These are phyloP conservation scores for Sitta europaea DNA, from an alignment of 2,113 vertebrate genomes.

Conservation along the genomic window DNA sequence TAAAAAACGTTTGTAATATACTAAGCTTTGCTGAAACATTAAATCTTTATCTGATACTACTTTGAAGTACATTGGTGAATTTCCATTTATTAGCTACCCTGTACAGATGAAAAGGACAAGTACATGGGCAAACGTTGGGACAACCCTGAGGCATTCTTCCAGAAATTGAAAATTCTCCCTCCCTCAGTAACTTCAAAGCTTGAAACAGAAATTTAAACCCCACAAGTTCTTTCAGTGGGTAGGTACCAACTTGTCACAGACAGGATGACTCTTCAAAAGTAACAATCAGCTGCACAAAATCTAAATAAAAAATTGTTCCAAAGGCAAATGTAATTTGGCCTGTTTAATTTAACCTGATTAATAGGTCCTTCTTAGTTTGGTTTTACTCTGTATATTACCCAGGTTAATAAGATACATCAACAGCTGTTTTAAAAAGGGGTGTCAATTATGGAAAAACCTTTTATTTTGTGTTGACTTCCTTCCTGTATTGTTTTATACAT, in stretches of 20 bases:
- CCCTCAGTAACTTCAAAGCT: neutral
- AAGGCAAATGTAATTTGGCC: neutral
- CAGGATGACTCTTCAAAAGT: neutral
- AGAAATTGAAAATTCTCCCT: neutral
- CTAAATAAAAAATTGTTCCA: neutral
- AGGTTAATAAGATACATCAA: neutral
- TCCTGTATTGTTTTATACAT: neutral
- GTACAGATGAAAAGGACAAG: neutral
- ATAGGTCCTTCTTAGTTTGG: neutral
- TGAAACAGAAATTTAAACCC: neutral
- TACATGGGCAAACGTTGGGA: neutral
- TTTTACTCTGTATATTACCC: neutral
- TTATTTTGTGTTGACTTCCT: neutral
- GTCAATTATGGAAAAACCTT: neutral
- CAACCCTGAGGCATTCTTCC: neutral
- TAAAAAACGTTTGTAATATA: neutral
- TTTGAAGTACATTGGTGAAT: neutral
- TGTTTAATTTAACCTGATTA: neutral
- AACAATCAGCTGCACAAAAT: neutral
- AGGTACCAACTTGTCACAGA: neutral
- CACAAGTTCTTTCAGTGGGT: neutral
- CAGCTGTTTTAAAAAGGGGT: neutral
- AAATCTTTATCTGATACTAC: neutral
- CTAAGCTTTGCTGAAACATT: neutral
- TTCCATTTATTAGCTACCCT: neutral